Conservation (phyloP, 2,113 vertebrate species). For the Donacobius atricapilla region DNA sequence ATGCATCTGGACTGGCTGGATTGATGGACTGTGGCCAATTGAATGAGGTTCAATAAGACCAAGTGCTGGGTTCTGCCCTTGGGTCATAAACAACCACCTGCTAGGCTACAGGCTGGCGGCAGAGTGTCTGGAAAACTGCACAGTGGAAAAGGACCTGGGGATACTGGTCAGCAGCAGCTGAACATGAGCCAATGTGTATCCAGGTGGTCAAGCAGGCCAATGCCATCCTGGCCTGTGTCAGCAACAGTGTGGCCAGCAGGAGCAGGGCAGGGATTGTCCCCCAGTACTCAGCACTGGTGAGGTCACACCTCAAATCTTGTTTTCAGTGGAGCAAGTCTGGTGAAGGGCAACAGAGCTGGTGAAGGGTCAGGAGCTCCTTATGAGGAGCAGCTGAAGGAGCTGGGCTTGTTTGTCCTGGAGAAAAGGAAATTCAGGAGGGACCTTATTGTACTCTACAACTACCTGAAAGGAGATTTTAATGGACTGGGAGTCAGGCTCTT, state of each 20-base stretch:
- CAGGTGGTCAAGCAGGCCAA: background rate
- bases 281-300: background rate
- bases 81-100: too few relatives aligned
- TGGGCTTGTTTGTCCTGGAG: background rate
- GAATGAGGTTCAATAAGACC: background rate
- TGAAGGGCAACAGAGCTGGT: background rate
- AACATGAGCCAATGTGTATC: fast-evolving
- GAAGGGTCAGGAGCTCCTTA: background rate
- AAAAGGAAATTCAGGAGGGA: background rate
- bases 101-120: background rate
- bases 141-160: fast-evolving
- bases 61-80: background rate
- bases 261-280: background rate
- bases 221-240: background rate
- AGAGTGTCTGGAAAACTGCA: background rate
- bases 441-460: background rate
- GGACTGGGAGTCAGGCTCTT: background rate
- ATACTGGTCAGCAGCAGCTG: background rate
- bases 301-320: fast-evolving
- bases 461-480: background rate
- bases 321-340: background rate
- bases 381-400: background rate
- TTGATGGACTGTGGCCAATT: background rate
- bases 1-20: background rate
- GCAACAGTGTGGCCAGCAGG: background rate